Conservation (phyloP, 1,140 invertebrate genomes). For the Trialeurodes vaporariorum region DNA sequence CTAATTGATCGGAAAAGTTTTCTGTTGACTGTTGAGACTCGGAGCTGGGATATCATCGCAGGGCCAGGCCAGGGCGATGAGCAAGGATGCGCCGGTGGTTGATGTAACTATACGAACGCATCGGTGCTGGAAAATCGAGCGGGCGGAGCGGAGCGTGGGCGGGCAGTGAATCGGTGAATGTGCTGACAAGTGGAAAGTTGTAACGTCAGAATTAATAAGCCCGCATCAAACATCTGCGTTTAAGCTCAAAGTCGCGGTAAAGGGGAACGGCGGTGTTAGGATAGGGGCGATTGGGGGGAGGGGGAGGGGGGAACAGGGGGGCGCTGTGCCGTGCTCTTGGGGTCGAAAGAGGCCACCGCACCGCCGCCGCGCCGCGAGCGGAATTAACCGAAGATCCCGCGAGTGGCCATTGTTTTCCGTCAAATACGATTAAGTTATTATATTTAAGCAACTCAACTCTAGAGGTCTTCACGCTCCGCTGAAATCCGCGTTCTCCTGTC, state of each 20-base stretch:
- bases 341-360: too few species aligned
- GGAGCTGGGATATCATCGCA: background rate
- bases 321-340: too few species aligned
- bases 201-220: background rate
- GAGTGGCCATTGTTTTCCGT: background rate
- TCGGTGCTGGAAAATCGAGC: too few species aligned
- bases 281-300: background rate
- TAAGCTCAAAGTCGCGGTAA: background rate
- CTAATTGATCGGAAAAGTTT: background rate
- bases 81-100: too few species aligned
- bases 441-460: background rate
- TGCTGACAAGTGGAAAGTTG: background rate
- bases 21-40: background rate
- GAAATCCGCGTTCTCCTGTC: too few species aligned
- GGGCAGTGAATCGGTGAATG: background rate
- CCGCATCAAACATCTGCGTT: background rate
- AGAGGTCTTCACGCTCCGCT: background rate
- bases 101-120: too few species aligned
- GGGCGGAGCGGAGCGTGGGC: background rate
- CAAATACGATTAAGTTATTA: slow-evolving; percentile 1
- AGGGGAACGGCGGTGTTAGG: too few species aligned
- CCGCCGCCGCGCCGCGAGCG: too few species aligned
- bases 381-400: background rate
- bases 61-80: too few species aligned
- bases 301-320: background rate